Conservation (phyloP, 2,888 invertebrate genomes). For the Cryptus viduatorius region DNA sequence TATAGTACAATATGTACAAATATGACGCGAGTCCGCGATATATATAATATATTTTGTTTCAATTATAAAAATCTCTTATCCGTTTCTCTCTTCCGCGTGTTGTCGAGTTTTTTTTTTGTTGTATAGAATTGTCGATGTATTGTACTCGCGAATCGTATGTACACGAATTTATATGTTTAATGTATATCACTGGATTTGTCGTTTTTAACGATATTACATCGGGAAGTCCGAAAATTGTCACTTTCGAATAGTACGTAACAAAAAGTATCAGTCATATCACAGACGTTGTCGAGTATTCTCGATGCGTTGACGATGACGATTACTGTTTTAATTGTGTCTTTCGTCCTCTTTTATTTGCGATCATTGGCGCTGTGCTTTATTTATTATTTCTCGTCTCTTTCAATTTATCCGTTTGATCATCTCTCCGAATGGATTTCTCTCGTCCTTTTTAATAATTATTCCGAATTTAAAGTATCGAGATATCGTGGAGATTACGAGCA, state of each 20-base stretch:
- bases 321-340: neutral
- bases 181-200: conserved; percentile 32
- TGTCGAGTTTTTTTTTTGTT: neutral
- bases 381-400: neutral
- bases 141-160: conserved; percentile 3
- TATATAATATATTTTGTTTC: neutral
- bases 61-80: conserved; percentile 38
- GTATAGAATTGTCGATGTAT: neutral
- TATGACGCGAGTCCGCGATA: neutral
- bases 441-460: conserved; percentile 3
- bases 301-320: conserved; percentile 28
- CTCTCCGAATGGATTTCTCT: neutral
- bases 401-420: neutral
- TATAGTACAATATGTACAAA: conserved; percentile 35
- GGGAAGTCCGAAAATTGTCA: conserved; percentile 80
- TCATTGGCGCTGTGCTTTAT: neutral
- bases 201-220: neutral
- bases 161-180: neutral
- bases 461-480: neutral
- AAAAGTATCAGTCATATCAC: conserved; percentile 81
- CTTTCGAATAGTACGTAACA: conserved; percentile 73
- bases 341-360: neutral
- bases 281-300: conserved; percentile 66
- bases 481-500: neutral
- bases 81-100: neutral